phyloP scores from a whole-genome alignment of 1,140 invertebrate genomes.

The Trissolcus basalis region DNA sequence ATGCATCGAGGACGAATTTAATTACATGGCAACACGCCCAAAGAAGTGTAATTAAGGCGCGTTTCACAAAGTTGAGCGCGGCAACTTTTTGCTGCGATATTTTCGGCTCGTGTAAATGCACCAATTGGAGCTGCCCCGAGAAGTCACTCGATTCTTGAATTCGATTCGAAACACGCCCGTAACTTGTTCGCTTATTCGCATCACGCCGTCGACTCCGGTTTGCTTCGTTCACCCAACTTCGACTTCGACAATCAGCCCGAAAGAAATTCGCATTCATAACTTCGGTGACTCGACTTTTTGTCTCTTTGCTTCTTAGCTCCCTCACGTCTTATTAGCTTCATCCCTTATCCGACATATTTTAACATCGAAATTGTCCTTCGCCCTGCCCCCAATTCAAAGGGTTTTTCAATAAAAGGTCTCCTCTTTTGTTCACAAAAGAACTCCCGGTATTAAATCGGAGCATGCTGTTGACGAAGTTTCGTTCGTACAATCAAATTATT shows the following conservation, averaged over 20 bases:
- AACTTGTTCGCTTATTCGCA: conserved; percentile 69
- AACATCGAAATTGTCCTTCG: conserved; percentile 35
- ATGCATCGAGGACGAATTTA: conserved; percentile 38
- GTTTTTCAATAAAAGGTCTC: conserved; percentile 40
- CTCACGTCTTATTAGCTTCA: conserved; percentile 47
- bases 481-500: no score
- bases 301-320: conserved; percentile 35
- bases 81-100: conserved; percentile 39
- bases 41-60: conserved; percentile 53
- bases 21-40: conserved; percentile 18
- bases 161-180: conserved; percentile 69
- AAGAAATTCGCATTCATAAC: conserved; percentile 72
- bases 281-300: conserved; percentile 50
- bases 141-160: conserved; percentile 57
- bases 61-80: conserved; percentile 47
- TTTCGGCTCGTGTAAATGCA: conserved; percentile 54
- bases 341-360: conserved; percentile 49
- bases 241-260: conserved; percentile 60
- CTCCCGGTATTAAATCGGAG: conserved; percentile 13
- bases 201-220: conserved; percentile 66
- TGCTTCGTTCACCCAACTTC: conserved; percentile 53
- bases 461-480: no score
- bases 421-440: conserved; percentile 6
- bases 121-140: conserved; percentile 51
- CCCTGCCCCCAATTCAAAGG: conserved; percentile 23